Evolutionary conservation across 2,888 invertebrate genomes (phyloP), one percentile per base, ranked within the genome.

Genomic region (Brachyptera putata): DNA sequence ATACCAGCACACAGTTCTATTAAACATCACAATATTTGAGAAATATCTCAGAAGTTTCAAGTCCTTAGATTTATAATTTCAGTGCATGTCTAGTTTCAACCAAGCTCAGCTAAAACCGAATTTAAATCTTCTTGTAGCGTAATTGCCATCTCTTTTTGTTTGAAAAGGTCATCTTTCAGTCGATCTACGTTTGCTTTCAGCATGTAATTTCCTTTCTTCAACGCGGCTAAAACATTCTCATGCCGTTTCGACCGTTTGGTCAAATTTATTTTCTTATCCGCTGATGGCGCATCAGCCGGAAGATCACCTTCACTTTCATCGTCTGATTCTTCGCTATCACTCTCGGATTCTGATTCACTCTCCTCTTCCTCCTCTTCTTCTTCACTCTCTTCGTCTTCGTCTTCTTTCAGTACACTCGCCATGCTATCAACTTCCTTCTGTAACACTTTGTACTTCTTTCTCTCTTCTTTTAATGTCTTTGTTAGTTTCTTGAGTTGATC

Each of bases 351-450:
- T 18, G 56, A 62, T 30, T 70, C 81, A 3, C 80, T 69, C 65
- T 76, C 77, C 53, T 74, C 77, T 36, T 75, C 79, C 67, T 84
- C 84, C 61, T 81, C 80, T 66, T 82, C 83, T 61, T 80, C 75
- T 64, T 72, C 80, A 70, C 71, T 63, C 13, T 72, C 71, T 60
- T 73, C 71, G 48, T 69, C 68, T 24, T 74, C 73, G 61, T 75
- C 80, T 68, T 89, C 89, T 68, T 87, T 91, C 87, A 93, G 87
- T 70, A 91, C 80, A 14, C 87, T 86, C 0, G 91, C 91, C 91
- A 93, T 93, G 76, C 92, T 92, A 70, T 91, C 90, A 9, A 91
- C 91, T 76, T 93, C 92, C 66, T 90, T 90, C 72, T 92, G 90
- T 41, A 93, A 74, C 67, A 84, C 84, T 70, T 87, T 90, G 75